Conservation (phyloP, 2,797 vertebrate species). For the Chelidonichthys spinosus region DNA sequence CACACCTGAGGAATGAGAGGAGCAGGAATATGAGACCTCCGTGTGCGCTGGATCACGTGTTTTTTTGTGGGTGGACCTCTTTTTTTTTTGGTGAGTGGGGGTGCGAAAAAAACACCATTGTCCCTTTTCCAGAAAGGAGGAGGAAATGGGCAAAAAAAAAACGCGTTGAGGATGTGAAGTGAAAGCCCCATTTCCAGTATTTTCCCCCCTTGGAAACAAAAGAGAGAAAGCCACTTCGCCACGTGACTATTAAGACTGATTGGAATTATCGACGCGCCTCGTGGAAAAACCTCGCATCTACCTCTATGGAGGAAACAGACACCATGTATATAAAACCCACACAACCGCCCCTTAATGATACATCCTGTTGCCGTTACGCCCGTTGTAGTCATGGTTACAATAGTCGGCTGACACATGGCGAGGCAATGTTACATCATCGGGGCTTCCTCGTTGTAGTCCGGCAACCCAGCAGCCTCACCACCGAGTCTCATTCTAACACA, state of each 20-base stretch:
- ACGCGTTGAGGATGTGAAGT: slow-evolving; percentile 31
- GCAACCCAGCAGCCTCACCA: fast-evolving
- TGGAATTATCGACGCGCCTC: neutral
- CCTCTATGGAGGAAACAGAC: too few relatives aligned
- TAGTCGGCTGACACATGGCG: neutral
- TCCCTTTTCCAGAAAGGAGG: slow-evolving; percentile 57
- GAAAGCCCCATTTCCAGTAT: slow-evolving; percentile 21
- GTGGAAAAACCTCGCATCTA: neutral
- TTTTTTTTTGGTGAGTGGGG: neutral
- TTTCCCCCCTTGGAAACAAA: slow-evolving; percentile 23
- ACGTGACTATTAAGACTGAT: neutral
- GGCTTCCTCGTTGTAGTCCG: neutral
- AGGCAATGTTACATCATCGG: slow-evolving; percentile 66
- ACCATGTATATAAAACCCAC: too few relatives aligned
- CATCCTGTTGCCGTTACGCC: slow-evolving; percentile 2
- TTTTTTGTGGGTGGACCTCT: slow-evolving; percentile 2
- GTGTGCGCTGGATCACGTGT: slow-evolving; percentile 40
- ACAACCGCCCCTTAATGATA: neutral
- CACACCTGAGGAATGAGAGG: slow-evolving; percentile 73
- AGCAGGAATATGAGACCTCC: slow-evolving; percentile 27
- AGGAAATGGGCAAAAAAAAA: slow-evolving; percentile 4
- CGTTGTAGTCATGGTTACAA: slow-evolving; percentile 67
- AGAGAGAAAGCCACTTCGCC: neutral
- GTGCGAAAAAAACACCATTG: slow-evolving; percentile 48
- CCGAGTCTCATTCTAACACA: fast-evolving